Evolutionary conservation across 2,888 invertebrate species (phyloP).

Genomic region (Cheilosia grossa): DNA sequence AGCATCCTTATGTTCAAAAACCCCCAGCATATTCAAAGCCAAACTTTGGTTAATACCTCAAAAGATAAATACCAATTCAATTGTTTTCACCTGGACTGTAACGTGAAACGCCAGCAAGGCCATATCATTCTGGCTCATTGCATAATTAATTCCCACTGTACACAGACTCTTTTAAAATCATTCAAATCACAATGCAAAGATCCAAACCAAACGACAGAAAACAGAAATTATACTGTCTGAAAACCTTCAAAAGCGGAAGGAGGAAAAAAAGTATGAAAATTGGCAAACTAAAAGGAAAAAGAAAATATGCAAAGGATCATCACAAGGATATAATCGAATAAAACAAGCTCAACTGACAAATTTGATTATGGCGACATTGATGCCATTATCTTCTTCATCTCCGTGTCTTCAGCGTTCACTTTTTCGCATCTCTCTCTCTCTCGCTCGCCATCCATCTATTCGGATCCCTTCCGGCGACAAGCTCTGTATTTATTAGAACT

Average conservation of each 20-base stretch:
- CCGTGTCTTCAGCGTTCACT: constrained; percentile 56
- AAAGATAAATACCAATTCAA: too few species aligned
- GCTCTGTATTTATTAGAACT: constrained; percentile 52
- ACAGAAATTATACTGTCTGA: constrained; percentile 25
- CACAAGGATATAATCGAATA: constrained; percentile 72
- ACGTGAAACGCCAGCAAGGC: not conserved
- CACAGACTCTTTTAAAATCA: constrained; percentile 45
- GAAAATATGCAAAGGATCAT: constrained; percentile 71
- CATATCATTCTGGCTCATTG: constrained; percentile 17
- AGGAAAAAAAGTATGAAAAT: not conserved
- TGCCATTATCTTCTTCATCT: constrained; percentile 68
- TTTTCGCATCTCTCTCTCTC: constrained; percentile 46
- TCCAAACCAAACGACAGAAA: constrained; percentile 25
- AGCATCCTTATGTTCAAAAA: too few species aligned
- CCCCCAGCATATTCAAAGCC: too few species aligned
- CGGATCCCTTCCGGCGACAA: constrained; percentile 41
- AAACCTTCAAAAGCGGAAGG: constrained; percentile 36
- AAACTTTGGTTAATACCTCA: too few species aligned
- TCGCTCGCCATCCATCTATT: constrained; percentile 32
- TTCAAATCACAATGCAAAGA: constrained; percentile 49
- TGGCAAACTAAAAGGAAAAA: constrained; percentile 10
- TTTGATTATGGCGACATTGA: constrained; percentile 75
- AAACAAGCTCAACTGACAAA: constrained; percentile 75
- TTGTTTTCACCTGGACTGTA: too few species aligned
- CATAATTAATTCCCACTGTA: constrained; percentile 4